phyloP scores from a whole-genome alignment of 2,113 vertebrate genomes.

The Etheostoma cragini region DNA sequence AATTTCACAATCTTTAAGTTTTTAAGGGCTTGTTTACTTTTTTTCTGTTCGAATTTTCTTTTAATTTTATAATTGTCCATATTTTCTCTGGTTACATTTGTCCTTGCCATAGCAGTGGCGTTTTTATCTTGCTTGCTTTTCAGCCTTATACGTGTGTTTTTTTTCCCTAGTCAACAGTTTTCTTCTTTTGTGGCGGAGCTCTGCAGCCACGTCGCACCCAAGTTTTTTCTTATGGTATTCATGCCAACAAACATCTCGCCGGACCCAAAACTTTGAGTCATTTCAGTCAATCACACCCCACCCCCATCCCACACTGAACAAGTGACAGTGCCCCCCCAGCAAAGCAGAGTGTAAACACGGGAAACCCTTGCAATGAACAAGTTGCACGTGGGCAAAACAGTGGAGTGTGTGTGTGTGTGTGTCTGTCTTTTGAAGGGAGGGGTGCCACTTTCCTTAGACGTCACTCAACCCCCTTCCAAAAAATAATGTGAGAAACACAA shows the following conservation, averaged over 20 bases:
- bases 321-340: conserved; percentile 51
- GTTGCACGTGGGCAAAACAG: conserved; percentile 78
- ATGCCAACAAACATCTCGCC: conserved; percentile 51
- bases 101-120: conserved; percentile 27
- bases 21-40: conserved; percentile 51
- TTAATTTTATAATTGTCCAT: conserved; percentile 37
- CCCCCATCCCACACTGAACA: conserved; percentile 28
- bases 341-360: conserved; percentile 70
- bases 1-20: conserved; percentile 62
- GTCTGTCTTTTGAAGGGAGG: conserved; percentile 21
- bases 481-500: conserved; percentile 22
- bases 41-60: conserved; percentile 47
- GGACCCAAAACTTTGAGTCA: conserved; percentile 59
- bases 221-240: conserved; percentile 40
- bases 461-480: conserved; percentile 19
- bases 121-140: conserved; percentile 58
- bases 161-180: conserved; percentile 40
- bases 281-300: conserved; percentile 31
- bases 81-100: conserved; percentile 59
- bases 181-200: conserved; percentile 48
- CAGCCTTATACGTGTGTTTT: conserved; percentile 17
- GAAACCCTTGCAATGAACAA: conserved; percentile 65
- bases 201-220: conserved; percentile 62
- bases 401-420: conserved; percentile 13
- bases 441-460: conserved; percentile 41